These are phyloP conservation scores for Hemicrepidius hirtus DNA, from an alignment of 2,888 invertebrate species.

Conservation along the genomic window DNA sequence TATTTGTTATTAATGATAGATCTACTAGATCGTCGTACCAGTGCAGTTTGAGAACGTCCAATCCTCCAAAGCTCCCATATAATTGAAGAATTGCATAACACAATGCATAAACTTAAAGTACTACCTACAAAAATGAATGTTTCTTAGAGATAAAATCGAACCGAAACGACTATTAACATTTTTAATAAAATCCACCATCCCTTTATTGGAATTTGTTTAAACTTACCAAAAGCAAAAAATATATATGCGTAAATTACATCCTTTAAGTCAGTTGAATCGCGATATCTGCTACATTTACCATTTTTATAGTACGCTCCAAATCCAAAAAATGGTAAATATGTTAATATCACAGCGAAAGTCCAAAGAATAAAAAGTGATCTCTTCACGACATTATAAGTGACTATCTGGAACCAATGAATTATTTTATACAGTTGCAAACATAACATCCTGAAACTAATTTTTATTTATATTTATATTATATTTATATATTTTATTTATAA, in stretches of 20 bases:
- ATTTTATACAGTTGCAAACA: no score
- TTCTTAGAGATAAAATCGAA: neutral
- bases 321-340: conserved; percentile 84
- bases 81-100: conserved; percentile 88
- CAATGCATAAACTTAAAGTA: conserved; percentile 82
- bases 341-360: conserved; percentile 80
- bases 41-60: conserved; percentile 69
- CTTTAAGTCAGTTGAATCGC: conserved; percentile 78
- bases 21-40: conserved; percentile 70
- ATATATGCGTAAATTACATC: conserved; percentile 86
- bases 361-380: conserved; percentile 82
- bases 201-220: conserved; percentile 25
- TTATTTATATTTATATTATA: no score
- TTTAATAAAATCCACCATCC: no score
- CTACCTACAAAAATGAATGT: conserved; percentile 75
- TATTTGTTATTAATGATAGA: conserved; percentile 68
- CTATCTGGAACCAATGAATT: conserved; percentile 86
- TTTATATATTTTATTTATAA: no score
- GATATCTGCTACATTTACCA: conserved; percentile 80
- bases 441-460: no score
- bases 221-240: conserved; percentile 84
- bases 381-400: conserved; percentile 86
- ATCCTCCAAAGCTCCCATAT: conserved; percentile 83
- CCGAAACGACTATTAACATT: neutral
- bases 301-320: conserved; percentile 83